These are phyloP conservation scores for Rhagoletis pomonella DNA, from an alignment of 1,140 invertebrate genomes.

Conservation along the genomic window DNA sequence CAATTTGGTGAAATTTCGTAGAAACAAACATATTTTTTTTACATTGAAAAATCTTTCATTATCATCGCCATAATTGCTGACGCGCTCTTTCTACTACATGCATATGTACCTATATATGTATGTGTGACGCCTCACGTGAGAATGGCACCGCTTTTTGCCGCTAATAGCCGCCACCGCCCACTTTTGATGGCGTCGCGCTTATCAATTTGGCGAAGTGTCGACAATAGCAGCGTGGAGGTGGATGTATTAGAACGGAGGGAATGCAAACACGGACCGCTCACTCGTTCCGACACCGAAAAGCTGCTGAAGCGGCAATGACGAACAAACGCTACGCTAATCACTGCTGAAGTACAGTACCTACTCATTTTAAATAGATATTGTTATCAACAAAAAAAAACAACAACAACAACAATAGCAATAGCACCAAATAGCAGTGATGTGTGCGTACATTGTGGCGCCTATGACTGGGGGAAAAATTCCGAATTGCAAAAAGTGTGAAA, in stretches of 20 bases:
- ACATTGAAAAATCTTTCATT: background rate
- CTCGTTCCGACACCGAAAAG: background rate
- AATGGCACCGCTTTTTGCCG: background rate
- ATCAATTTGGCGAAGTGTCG: background rate
- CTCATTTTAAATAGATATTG: background rate
- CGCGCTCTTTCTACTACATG: background rate
- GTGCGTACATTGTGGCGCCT: conserved; percentile 15
- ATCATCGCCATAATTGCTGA: background rate
- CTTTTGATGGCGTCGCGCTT: conserved; percentile 14
- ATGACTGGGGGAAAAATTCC: background rate
- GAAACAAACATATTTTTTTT: background rate
- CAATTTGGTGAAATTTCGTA: too few relatives aligned
- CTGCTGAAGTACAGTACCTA: conserved; percentile 3
- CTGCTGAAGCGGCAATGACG: conserved; percentile 27
- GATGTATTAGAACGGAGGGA: background rate
- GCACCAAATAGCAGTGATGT: too few relatives aligned
- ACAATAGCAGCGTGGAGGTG: too few relatives aligned
- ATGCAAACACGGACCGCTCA: background rate
- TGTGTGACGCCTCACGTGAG: background rate
- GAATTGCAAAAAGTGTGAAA: conserved; percentile 30
- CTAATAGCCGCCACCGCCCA: conserved; percentile 17
- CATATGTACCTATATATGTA: background rate
- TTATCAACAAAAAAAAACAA: background rate
- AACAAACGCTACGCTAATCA: conserved; percentile 1
- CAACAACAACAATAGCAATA: background rate